Evolutionary conservation across 2,797 vertebrate species (phyloP).

Genomic region (Danionella dracula): DNA sequence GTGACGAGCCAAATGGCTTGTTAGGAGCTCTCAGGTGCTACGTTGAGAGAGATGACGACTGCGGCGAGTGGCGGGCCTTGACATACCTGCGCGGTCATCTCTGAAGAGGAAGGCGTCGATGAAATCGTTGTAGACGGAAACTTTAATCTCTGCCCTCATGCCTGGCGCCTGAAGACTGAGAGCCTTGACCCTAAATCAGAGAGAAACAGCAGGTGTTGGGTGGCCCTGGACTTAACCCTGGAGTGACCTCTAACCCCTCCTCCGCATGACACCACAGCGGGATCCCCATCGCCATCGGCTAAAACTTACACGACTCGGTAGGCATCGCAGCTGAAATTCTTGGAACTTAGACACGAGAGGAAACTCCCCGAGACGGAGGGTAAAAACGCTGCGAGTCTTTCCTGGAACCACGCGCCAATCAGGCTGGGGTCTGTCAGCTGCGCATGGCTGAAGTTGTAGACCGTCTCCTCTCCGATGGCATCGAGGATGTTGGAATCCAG

Average conservation of each 20-base stretch:
- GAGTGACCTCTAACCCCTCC: too few relatives aligned
- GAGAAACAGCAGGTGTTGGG: not conserved
- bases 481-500: constrained; percentile 40
- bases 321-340: constrained; percentile 49
- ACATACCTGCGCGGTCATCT: constrained; percentile 47
- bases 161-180: not conserved
- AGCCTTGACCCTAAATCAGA: not conserved
- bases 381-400: constrained; percentile 41
- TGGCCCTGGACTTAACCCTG: not conserved
- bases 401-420: constrained; percentile 42
- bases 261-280: not conserved
- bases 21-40: too few relatives aligned
- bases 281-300: too few relatives aligned
- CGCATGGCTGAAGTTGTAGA: constrained; percentile 35
- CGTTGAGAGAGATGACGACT: too few relatives aligned
- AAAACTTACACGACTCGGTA: constrained; percentile 51
- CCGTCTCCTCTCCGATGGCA: constrained; percentile 46
- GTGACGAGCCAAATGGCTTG: too few relatives aligned
- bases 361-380: constrained; percentile 44
- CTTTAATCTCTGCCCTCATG: constrained; percentile 29
- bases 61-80: too few relatives aligned
- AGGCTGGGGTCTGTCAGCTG: constrained; percentile 35
- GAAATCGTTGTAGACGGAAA: constrained; percentile 35
- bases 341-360: constrained; percentile 46
- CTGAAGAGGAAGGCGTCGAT: constrained; percentile 41